A percentile compares a stretch with the other conserved stretches of the same genome.
Evolutionary conservation across 2,888 invertebrate genomes (phyloP).

Genomic region (Timandra comae): DNA sequence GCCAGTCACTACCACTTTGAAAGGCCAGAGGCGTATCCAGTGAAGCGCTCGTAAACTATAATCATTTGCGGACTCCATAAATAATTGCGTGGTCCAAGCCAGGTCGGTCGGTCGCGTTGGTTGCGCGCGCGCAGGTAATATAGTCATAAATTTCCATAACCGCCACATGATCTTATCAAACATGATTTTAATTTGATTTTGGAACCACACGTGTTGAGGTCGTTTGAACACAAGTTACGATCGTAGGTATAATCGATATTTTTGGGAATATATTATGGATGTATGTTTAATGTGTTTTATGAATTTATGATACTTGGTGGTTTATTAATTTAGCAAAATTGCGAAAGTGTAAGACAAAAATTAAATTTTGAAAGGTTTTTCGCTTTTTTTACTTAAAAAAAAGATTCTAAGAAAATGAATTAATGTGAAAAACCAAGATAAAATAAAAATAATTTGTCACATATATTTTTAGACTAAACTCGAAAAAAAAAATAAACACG

Average conservation of each 20-base stretch:
- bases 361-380: too few relatives aligned
- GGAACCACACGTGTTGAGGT: conserved; percentile 73
- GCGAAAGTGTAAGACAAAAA: too few relatives aligned
- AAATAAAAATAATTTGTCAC: too few relatives aligned
- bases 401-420: too few relatives aligned
- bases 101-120: conserved; percentile 60
- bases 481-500: too few relatives aligned
- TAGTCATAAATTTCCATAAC: conserved; percentile 78
- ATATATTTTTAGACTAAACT: too few relatives aligned
- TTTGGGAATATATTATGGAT: too few relatives aligned
- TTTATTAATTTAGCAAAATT: too few relatives aligned
- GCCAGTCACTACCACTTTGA: conserved; percentile 21
- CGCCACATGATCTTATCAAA: conserved; percentile 77
- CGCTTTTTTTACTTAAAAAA: too few relatives aligned
- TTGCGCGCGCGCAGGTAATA: conserved; percentile 74
- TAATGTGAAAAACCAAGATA: too few relatives aligned
- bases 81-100: conserved; percentile 68
- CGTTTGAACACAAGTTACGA: conserved; percentile 62
- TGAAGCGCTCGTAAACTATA: conserved; percentile 69
- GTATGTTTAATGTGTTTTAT: too few relatives aligned
- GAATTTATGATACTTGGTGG: too few relatives aligned
- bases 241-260: conserved; percentile 44
- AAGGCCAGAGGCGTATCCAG: conserved; percentile 54
- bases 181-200: conserved; percentile 77
- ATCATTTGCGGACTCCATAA: conserved; percentile 72